These are phyloP conservation scores for Amblyteles armatorius DNA, from an alignment of 2,888 invertebrate genomes.

Conservation along the genomic window DNA sequence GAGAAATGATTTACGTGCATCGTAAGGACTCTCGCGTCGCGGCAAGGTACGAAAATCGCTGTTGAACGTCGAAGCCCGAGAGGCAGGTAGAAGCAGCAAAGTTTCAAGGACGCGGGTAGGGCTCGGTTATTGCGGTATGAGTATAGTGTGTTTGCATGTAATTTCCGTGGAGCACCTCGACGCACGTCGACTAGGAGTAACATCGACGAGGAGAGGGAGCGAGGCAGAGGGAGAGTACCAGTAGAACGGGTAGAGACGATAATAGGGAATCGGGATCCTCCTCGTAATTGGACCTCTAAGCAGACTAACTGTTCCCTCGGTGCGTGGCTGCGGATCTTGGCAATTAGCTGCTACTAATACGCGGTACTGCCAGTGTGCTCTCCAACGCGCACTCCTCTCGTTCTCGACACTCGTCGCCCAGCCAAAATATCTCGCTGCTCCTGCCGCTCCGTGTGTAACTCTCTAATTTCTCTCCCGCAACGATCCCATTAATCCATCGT, in stretches of 20 bases:
- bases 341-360: conserved; percentile 55
- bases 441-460: neutral
- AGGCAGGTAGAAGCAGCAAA: conserved; percentile 18
- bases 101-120: conserved; percentile 44
- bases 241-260: conserved; percentile 51
- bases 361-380: neutral
- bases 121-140: conserved; percentile 12
- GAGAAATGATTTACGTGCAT: neutral
- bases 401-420: conserved; percentile 12
- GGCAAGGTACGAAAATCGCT: neutral
- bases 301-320: conserved; percentile 76
- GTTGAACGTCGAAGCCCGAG: neutral
- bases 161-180: conserved; percentile 58
- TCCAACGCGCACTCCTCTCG: conserved; percentile 20
- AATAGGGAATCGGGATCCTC: conserved; percentile 64
- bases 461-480: neutral
- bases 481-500: conserved; percentile 2
- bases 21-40: neutral
- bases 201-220: conserved; percentile 25
- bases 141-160: conserved; percentile 49
- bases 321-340: conserved; percentile 66
- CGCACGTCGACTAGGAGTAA: conserved; percentile 52
- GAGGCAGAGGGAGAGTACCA: conserved; percentile 5
- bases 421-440: neutral
- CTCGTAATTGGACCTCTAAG: conserved; percentile 78